Evolutionary conservation across 1,140 invertebrate species (phyloP).

Genomic region (Marisa cornuarietis): DNA sequence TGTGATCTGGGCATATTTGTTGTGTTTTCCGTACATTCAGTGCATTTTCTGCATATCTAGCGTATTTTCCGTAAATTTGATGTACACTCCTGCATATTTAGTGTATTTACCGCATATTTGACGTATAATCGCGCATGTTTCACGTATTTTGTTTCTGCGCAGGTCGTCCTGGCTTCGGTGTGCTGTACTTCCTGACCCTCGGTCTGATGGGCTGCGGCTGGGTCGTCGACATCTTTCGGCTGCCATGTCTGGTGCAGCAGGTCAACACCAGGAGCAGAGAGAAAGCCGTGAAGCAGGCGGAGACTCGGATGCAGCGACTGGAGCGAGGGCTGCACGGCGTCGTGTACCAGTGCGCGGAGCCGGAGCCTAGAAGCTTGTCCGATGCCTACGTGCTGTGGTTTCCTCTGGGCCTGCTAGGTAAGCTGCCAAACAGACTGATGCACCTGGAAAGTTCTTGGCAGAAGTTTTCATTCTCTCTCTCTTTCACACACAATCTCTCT

Average conservation of each 20-base stretch:
- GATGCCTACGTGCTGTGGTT: conserved; percentile 48
- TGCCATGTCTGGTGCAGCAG: conserved; percentile 43
- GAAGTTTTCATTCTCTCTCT: too few species aligned
- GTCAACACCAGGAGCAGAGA: conserved; percentile 31
- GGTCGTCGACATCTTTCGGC: conserved; percentile 42
- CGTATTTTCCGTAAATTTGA: too few species aligned
- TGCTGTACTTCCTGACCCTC: conserved; percentile 45
- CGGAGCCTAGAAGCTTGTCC: conserved; percentile 22
- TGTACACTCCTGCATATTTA: too few species aligned
- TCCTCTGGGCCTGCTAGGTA: conserved; percentile 47
- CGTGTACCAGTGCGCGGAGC: background rate
- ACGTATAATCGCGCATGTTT: too few species aligned
- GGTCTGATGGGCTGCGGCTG: conserved; percentile 48
- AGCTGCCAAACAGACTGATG: background rate
- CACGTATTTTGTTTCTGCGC: too few species aligned
- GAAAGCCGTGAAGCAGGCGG: background rate
- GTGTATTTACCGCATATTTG: too few species aligned
- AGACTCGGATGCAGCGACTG: background rate
- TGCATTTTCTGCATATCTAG: too few species aligned
- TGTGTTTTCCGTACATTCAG: too few species aligned
- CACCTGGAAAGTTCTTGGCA: too few species aligned
- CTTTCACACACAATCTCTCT: too few species aligned
- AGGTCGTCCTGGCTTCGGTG: conserved; percentile 34
- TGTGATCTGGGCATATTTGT: too few species aligned
- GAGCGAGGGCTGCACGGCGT: background rate